Base-by-base conservation (phyloP, 2,888 invertebrate species). In the Orthosia cruda region DNA sequence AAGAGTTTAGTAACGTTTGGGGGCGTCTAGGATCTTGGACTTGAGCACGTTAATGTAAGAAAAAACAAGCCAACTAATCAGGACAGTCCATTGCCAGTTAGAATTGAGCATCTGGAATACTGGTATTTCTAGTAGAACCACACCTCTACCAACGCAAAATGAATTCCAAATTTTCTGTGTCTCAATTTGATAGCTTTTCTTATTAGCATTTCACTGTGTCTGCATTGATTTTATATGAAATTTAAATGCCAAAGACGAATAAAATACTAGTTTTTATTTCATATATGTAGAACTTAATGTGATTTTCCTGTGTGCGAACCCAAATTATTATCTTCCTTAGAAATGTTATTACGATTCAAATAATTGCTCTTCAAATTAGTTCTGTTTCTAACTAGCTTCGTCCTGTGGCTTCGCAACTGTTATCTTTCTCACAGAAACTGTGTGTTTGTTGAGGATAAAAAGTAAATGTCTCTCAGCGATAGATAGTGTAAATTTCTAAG, bases 201-300 rank as follows among this genome's bases (percentile, higher is more conserved):
- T 87, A 89, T 89, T 89, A 89, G 77, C 89, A 88, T 91, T 78
- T 78, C 62, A 75, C 81, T 86, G 83, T 84, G 77, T 75, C 81
- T 77, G 77, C 85, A 86, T 85, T 89, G 89, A 90, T 91, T 89
- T 90, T 83, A 87, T 87, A 87, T 87, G 87, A 89, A 91, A 87
- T 89, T 89, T 87, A 86, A 91, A 90, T 90, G 72, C 69, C 3
- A 66, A 77, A 78, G 61, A 79, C 59, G 61, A 64, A 12, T 65
- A 73, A 74, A 77, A 74, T 82, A 74, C 66, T 71, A 73, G 57
- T 66, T 55, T 68, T 69, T 69, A 80, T 79, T 65, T 58, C 49
- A 50, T 71, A 45, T 52, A 55, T 61, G 63, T 65, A 63, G 18
- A 70, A 49, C 12, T 32, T 71, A 20, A 54, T 79, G 13, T 58